A percentile compares a stretch with the other conserved stretches of the same genome.
Conservation (phyloP, 2,113 vertebrate genomes). For the Prietella phreatophila region DNA sequence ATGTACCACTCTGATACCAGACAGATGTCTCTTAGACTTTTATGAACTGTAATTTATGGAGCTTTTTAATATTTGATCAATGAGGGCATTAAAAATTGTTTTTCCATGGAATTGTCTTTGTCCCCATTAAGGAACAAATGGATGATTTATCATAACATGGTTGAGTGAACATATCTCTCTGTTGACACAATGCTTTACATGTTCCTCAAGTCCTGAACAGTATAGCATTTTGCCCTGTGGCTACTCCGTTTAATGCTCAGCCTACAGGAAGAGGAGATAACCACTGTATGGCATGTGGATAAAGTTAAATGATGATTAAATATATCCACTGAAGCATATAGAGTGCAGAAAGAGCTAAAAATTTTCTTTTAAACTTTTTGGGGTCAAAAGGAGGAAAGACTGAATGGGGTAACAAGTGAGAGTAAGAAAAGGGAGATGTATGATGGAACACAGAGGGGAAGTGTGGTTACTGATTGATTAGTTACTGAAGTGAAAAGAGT, state of each 20-base stretch:
- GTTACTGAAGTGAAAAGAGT: constrained; percentile 75
- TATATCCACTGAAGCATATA: constrained; percentile 7
- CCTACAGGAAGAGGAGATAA: constrained; percentile 35
- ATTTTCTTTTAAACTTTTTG: neutral
- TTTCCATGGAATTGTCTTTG: constrained; percentile 24
- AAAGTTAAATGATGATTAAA: constrained; percentile 14
- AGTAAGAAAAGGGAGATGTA: constrained; percentile 44
- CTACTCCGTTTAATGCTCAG: constrained; percentile 31
- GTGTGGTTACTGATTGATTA: constrained; percentile 77
- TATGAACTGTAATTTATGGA: neutral
- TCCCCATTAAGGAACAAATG: constrained; percentile 27
- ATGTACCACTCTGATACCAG: constrained; percentile 44
- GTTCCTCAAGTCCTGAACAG: constrained; percentile 36
- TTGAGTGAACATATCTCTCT: constrained; percentile 30
- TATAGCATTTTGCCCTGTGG: constrained; percentile 18
- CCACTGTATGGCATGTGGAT: constrained; percentile 24
- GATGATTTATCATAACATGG: constrained; percentile 38
- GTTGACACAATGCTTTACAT: constrained; percentile 40
- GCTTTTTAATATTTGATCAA: neutral
- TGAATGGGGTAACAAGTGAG: constrained; percentile 26
- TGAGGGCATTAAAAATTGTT: neutral
- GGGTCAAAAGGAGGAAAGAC: neutral
- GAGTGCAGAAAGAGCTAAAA: constrained; percentile 14
- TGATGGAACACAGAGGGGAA: constrained; percentile 57
- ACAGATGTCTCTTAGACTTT: neutral